phyloP scores from a whole-genome alignment of 2,113 vertebrate genomes.

The Alosa alosa region DNA sequence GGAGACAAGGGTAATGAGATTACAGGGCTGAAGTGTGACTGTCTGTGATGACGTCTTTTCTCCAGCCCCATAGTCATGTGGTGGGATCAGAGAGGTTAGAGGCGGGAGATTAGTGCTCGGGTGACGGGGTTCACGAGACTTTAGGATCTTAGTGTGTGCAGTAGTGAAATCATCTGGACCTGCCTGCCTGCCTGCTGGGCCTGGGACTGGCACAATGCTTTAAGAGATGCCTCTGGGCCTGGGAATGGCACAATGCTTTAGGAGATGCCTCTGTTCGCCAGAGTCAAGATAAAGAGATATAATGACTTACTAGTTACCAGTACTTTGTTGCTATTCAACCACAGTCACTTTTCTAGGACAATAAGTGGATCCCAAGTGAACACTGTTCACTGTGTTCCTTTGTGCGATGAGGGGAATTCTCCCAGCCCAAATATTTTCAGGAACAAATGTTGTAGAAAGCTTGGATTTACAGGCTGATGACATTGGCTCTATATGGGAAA shows the following conservation, averaged over 20 bases:
- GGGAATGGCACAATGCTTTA: neutral
- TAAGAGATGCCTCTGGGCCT: neutral
- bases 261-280: neutral
- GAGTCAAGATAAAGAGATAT: neutral
- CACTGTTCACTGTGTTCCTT: constrained; percentile 2
- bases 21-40: constrained; percentile 59
- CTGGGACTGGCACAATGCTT: neutral
- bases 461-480: constrained; percentile 32
- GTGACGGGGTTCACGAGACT: constrained; percentile 56
- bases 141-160: constrained; percentile 25
- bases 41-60: constrained; percentile 60
- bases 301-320: neutral
- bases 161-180: constrained; percentile 34
- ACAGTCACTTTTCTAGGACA: neutral
- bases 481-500: constrained; percentile 23
- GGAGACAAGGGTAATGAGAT: constrained; percentile 69
- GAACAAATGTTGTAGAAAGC: constrained; percentile 19
- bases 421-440: neutral
- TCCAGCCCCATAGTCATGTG: constrained; percentile 60
- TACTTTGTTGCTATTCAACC: neutral
- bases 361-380: constrained; percentile 23
- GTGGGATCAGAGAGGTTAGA: constrained; percentile 56
- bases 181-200: neutral
- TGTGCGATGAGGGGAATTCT: constrained; percentile 22
- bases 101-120: constrained; percentile 60